Conservation (phyloP, 2,888 invertebrate species). For the Operophtera brumata region DNA sequence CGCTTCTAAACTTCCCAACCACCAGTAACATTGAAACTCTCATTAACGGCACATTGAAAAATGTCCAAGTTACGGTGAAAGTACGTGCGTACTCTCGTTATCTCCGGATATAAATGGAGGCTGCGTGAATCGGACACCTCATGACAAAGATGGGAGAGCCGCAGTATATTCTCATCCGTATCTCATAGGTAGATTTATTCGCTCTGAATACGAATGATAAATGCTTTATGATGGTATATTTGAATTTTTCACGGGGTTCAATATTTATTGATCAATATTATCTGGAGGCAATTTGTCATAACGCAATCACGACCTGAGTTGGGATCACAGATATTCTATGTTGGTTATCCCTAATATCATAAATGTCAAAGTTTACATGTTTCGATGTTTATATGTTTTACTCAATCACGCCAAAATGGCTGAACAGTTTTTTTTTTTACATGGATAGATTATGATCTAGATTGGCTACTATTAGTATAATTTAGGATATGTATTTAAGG, state of each 20-base stretch:
- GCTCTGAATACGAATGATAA: constrained; percentile 16
- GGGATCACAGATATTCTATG: too few species aligned
- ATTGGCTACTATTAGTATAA: too few species aligned
- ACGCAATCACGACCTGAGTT: not conserved
- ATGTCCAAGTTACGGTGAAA: constrained; percentile 25
- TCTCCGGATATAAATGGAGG: constrained; percentile 32
- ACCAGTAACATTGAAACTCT: constrained; percentile 19
- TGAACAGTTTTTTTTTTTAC: too few species aligned
- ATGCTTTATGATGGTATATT: constrained; percentile 15
- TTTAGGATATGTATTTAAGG: too few species aligned
- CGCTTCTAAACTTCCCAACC: not conserved
- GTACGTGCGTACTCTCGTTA: constrained; percentile 31
- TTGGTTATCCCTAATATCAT: too few species aligned
- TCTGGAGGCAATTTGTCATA: not conserved
- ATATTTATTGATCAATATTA: not conserved
- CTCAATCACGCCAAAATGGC: too few species aligned
- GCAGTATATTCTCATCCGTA: constrained; percentile 5
- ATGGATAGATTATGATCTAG: too few species aligned
- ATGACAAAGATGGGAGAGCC: constrained; percentile 26
- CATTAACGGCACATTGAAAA: constrained; percentile 33
- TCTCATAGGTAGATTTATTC: constrained; percentile 17
- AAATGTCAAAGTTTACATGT: too few species aligned
- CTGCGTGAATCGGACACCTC: constrained; percentile 33
- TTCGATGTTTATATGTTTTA: too few species aligned
- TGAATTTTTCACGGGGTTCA: constrained; percentile 7